phyloP scores from a whole-genome alignment of 2,888 invertebrate species.

The Amblyjoppa fuscipennis region DNA sequence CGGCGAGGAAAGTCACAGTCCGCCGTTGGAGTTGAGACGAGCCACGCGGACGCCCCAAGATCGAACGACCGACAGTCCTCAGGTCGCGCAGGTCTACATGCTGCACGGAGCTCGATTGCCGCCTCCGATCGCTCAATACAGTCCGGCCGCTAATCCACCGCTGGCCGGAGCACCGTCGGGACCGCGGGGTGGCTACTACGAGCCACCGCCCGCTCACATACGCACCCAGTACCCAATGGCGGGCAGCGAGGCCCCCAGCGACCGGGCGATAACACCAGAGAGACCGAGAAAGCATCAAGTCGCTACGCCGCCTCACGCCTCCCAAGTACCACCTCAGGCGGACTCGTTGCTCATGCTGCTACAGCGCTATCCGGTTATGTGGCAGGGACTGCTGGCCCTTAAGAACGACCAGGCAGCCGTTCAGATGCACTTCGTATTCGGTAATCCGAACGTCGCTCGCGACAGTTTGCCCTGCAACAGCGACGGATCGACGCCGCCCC shows the following conservation, averaged over 20 bases:
- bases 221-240: slow-evolving; percentile 83
- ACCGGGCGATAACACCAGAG: slow-evolving; percentile 86
- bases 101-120: slow-evolving; percentile 85
- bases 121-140: slow-evolving; percentile 81
- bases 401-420: slow-evolving; percentile 99
- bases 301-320: slow-evolving; percentile 87
- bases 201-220: slow-evolving; percentile 89
- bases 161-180: slow-evolving; percentile 80
- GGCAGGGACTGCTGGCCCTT: slow-evolving; percentile 97
- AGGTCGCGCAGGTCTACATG: slow-evolving; percentile 90
- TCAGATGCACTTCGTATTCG: slow-evolving; percentile 99
- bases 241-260: slow-evolving; percentile 82
- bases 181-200: slow-evolving; percentile 86
- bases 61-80: slow-evolving; percentile 90
- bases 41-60: slow-evolving; percentile 85
- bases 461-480: slow-evolving; percentile 94
- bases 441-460: slow-evolving; percentile 95
- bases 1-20: slow-evolving; percentile 89
- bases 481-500: slow-evolving; percentile 93
- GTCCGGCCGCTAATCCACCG: slow-evolving; percentile 76
- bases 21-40: slow-evolving; percentile 91
- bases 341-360: slow-evolving; percentile 93
- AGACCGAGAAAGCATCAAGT: slow-evolving; percentile 86
- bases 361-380: slow-evolving; percentile 98
- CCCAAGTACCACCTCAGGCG: slow-evolving; percentile 93